Percentiles rank a stretch among this genome's conserved stretches.
phyloP scores from a whole-genome alignment of 2,797 vertebrate species.

The Oceanodroma leucorhoa region DNA sequence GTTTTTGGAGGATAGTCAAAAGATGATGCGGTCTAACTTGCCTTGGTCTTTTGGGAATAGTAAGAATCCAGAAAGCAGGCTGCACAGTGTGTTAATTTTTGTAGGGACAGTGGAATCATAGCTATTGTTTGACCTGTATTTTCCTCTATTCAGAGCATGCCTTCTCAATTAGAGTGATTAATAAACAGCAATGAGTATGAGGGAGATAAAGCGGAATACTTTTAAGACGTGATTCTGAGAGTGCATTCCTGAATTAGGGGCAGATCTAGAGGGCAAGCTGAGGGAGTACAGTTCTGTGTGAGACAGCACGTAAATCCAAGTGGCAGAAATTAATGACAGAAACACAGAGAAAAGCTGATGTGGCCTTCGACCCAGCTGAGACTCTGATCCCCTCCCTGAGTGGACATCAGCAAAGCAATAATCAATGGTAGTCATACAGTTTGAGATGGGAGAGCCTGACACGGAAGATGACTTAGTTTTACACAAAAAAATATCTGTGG shows the following conservation, averaged over 20 bases:
- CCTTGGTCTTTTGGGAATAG: neutral
- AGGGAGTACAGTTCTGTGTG: neutral
- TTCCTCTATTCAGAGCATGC: neutral
- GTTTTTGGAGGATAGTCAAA: neutral
- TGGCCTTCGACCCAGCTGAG: neutral
- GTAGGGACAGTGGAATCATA: neutral
- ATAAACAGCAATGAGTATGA: neutral
- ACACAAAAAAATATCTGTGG: neutral
- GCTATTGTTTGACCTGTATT: neutral
- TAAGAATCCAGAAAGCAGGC: neutral
- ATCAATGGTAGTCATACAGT: neutral
- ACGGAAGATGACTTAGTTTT: neutral
- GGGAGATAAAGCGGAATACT: neutral
- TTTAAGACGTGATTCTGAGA: neutral
- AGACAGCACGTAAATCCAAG: neutral
- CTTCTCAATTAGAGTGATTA: neutral
- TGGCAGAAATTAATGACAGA: neutral
- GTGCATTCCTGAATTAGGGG: neutral
- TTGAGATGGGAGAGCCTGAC: neutral
- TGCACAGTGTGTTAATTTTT: fast-evolving
- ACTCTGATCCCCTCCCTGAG: neutral
- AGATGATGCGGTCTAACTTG: neutral
- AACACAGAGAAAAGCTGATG: neutral
- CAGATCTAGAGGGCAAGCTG: neutral
- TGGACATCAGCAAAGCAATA: neutral